Percentiles rank a stretch among this genome's conserved stretches.
Conservation (phyloP, 2,888 invertebrate species). For the Cantharis flavilabris region DNA sequence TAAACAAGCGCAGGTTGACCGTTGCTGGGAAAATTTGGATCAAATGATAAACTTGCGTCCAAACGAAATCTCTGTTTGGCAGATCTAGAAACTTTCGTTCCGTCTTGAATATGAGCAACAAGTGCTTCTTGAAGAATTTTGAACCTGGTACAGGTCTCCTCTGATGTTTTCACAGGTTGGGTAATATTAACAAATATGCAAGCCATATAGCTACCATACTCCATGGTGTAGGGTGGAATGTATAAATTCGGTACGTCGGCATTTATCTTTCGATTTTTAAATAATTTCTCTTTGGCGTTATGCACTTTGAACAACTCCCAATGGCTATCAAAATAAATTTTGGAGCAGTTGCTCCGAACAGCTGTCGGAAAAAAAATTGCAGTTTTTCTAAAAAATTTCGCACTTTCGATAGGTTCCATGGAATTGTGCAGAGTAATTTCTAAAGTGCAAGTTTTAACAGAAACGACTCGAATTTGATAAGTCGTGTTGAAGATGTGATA, state of each 20-base stretch:
- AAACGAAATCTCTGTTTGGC: neutral
- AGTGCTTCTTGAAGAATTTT: neutral
- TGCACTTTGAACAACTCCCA: neutral
- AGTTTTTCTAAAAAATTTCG: neutral
- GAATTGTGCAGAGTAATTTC: neutral
- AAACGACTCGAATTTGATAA: neutral
- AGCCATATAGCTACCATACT: neutral
- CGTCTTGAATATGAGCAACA: constrained; percentile 8
- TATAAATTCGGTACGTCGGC: neutral
- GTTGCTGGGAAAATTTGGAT: constrained; percentile 1
- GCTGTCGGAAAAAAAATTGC: neutral
- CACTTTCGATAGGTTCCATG: neutral
- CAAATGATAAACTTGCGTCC: constrained; percentile 5
- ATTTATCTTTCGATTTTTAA: neutral
- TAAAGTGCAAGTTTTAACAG: neutral
- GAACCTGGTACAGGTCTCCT: neutral
- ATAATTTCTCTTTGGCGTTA: neutral
- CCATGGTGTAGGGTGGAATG: neutral
- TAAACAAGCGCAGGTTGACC: neutral
- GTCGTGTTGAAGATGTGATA: neutral
- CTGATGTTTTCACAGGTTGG: neutral
- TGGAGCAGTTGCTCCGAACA: neutral
- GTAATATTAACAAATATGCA: neutral
- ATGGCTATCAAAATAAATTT: neutral
- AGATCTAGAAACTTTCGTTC: neutral